phyloP scores from a whole-genome alignment of 2,113 vertebrate genomes.

The Nyctibius bracteatus region DNA sequence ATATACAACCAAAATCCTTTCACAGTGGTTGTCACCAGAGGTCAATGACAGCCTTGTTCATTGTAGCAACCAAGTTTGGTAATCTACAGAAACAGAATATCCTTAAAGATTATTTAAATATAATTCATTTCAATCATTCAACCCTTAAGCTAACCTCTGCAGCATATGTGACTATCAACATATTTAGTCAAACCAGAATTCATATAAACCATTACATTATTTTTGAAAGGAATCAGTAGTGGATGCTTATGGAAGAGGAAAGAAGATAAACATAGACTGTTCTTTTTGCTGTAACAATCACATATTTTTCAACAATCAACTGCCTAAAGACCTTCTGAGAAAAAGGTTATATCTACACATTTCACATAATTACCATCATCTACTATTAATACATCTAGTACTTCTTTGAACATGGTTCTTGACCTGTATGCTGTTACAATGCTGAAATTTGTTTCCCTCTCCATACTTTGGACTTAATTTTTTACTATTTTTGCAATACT shows the following conservation, averaged over 20 bases:
- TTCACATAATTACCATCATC: neutral
- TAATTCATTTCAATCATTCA: neutral
- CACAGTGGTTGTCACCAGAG: neutral
- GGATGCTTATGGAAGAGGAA: neutral
- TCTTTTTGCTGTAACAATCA: neutral
- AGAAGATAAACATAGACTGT: neutral
- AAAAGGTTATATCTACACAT: neutral
- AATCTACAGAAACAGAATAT: neutral
- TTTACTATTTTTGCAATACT: neutral
- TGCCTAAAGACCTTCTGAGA: neutral
- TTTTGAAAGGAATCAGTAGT: neutral
- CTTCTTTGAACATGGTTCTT: neutral
- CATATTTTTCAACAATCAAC: neutral
- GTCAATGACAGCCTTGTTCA: neutral
- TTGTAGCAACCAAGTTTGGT: neutral
- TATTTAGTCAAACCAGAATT: neutral
- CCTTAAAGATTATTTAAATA: neutral
- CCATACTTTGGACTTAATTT: neutral
- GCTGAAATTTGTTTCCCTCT: neutral
- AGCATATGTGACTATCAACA: neutral
- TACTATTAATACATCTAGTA: neutral
- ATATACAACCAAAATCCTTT: neutral
- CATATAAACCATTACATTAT: neutral
- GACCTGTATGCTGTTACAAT: neutral
- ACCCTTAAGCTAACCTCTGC: neutral